phyloP scores from a whole-genome alignment of 1,140 invertebrate genomes.

The Zaprionus capensis region DNA sequence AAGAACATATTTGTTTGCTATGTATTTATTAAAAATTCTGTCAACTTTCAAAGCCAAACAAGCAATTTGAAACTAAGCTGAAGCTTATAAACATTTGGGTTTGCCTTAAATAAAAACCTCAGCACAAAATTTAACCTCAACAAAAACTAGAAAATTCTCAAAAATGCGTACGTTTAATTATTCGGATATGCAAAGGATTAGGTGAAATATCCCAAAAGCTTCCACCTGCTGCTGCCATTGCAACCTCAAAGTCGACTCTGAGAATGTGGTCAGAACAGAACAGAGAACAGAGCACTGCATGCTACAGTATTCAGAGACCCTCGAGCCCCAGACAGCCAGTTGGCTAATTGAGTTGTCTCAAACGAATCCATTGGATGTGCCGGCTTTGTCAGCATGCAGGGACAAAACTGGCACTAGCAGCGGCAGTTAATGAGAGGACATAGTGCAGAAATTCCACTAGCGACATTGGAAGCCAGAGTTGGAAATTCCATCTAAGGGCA shows the following conservation, averaged over 20 bases:
- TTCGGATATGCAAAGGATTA: not conserved
- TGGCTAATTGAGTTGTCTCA: conserved; percentile 25
- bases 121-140: too few relatives aligned
- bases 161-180: not conserved
- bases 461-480: too few relatives aligned
- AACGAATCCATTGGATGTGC: conserved; percentile 6
- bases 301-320: not conserved
- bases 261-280: not conserved
- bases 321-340: not conserved
- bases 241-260: not conserved
- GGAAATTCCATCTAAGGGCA: not conserved
- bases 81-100: not conserved
- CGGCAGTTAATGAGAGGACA: too few relatives aligned
- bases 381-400: not conserved
- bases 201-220: not conserved
- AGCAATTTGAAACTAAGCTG: too few relatives aligned
- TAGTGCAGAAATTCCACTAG: too few relatives aligned
- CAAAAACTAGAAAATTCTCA: not conserved
- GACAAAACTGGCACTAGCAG: too few relatives aligned
- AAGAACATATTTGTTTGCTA: too few relatives aligned
- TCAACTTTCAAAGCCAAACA: too few relatives aligned
- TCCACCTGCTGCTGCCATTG: not conserved
- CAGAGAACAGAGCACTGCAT: not conserved
- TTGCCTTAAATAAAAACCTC: not conserved
- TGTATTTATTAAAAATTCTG: too few relatives aligned